Base-by-base conservation (phyloP, 1,140 invertebrate genomes). In the Heliothis virescens region DNA sequence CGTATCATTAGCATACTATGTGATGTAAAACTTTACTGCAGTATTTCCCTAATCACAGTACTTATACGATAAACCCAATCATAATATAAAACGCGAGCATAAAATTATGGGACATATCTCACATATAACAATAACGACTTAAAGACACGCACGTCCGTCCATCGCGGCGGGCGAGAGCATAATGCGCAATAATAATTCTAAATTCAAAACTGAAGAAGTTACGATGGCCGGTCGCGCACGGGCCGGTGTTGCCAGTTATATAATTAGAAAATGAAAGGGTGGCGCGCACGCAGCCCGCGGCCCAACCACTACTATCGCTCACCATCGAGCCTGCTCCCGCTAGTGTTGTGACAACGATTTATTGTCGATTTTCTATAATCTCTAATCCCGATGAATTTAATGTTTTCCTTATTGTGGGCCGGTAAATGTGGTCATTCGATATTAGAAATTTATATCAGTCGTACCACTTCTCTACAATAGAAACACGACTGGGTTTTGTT, bases 231-330 rank as follows among this genome's bases (percentile, higher is more conserved):
- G 90, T 90, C 90, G 90, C 87, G 92, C 92, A 94, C 92, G 92
- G 91, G 92, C 88, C 89, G 81, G 89, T 89, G 91, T 92, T 93
- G 92, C 91, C 89, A 90, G 90, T 91, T 92, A 87, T 92, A 94
- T 94, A 94, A 94, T 94, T 94, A 94, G 92, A 94, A 94, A 94
- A 94, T 94, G 92, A 90, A 90, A 91, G 92, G 92, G 92, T 92
- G 91, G 92, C 92, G 91, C 90, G 86, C 88, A 91, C 89, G 90
- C 90, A 86, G 91, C 92, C 91, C 82, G 87, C 78, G 90, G 92
- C 91, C 79, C 88, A 85, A 91, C 82, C 91, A 94, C 91, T 91
- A 90, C 92, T 90, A 94, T 94, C 90, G 91, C 88, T 92, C 89
- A 92, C 89, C 90, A 91, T 92, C 89, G 89, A 81, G 83, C 74